Conservation (phyloP, 1,140 invertebrate species). For the Fopius arisanus region DNA sequence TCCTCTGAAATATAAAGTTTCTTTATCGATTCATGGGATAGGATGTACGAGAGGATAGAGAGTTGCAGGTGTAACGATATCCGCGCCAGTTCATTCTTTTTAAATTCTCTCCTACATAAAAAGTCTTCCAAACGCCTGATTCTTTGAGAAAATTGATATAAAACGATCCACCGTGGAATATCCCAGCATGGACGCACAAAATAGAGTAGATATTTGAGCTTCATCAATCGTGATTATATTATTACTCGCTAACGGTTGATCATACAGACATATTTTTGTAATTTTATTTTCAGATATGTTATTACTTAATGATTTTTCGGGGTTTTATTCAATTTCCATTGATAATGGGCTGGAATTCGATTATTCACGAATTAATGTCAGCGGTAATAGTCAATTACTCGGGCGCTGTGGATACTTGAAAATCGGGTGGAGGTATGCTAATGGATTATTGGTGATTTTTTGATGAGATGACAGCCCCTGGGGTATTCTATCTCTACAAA, state of each 20-base stretch:
- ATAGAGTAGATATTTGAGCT: neutral
- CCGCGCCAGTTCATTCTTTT: neutral
- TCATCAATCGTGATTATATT: neutral
- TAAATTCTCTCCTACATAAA: neutral
- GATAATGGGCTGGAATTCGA: neutral
- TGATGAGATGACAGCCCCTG: neutral
- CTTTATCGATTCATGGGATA: neutral
- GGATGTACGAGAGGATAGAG: neutral
- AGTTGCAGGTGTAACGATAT: neutral
- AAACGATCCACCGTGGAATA: neutral
- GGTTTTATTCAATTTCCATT: neutral
- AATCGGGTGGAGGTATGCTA: too few species aligned
- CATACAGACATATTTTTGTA: neutral
- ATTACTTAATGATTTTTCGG: neutral
- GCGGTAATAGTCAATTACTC: too few species aligned
- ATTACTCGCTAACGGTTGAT: neutral
- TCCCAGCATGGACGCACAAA: neutral
- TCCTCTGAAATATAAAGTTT: slow-evolving; percentile 6
- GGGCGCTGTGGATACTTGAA: too few species aligned
- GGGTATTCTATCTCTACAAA: neutral
- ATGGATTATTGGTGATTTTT: too few species aligned
- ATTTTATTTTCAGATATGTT: neutral
- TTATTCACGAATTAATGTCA: too few species aligned
- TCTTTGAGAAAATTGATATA: neutral
- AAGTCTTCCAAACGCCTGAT: neutral